Percentiles rank a stretch among this genome's conserved stretches.
These are phyloP conservation scores for Orestias chungarensis DNA, from an alignment of 2,797 vertebrate genomes.

Conservation along the genomic window DNA sequence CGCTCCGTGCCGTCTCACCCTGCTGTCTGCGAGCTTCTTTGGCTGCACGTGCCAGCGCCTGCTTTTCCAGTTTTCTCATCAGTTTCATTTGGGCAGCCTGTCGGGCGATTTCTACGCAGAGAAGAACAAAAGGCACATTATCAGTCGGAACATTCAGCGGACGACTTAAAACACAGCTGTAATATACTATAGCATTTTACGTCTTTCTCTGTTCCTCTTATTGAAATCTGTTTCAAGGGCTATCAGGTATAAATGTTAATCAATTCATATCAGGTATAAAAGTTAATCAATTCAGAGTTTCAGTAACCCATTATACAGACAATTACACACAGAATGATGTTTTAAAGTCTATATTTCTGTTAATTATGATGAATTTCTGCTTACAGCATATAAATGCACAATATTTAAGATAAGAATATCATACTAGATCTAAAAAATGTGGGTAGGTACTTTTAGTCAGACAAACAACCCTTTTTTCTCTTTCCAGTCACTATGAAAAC, in stretches of 20 bases:
- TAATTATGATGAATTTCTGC: not conserved
- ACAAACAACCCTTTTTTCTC: too few species aligned
- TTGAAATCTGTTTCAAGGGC: not conserved
- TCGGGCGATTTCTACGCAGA: slow-evolving; percentile 91
- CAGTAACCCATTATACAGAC: not conserved
- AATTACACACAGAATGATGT: not conserved
- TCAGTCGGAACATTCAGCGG: slow-evolving; percentile 13
- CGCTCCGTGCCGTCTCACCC: slow-evolving; percentile 75
- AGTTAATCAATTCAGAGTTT: too few species aligned
- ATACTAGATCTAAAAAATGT: not conserved
- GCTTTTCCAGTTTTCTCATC: slow-evolving; percentile 97
- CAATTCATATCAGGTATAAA: too few species aligned
- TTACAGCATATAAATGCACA: not conserved
- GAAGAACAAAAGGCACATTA: slow-evolving; percentile 18
- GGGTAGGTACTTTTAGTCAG: not conserved
- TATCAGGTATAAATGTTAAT: not conserved
- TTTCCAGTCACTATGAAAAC: too few species aligned
- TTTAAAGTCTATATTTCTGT: not conserved
- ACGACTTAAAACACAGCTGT: slow-evolving; percentile 25
- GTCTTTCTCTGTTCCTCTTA: not conserved
- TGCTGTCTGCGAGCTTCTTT: slow-evolving; percentile 98
- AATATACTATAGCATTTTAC: not conserved
- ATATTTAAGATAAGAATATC: not conserved
- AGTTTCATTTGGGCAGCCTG: slow-evolving; percentile 98
- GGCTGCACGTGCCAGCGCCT: slow-evolving; percentile 93